Percentiles rank a stretch among this genome's conserved stretches.
These are phyloP conservation scores for Nesidiocoris tenuis DNA, from an alignment of 2,888 invertebrate species.

Conservation along the genomic window DNA sequence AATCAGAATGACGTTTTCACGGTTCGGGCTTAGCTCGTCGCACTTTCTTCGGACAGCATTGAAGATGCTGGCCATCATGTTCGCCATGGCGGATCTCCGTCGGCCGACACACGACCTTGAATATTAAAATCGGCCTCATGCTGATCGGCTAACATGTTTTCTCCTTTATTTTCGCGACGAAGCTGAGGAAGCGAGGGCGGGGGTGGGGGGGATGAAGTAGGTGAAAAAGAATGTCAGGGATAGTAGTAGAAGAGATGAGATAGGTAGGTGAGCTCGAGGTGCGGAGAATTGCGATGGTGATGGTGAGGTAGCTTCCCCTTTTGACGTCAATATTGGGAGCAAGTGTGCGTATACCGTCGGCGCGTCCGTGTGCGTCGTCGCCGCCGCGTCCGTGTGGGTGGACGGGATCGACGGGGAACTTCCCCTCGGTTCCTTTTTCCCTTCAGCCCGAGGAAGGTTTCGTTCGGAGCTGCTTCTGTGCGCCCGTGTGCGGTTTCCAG, in stretches of 20 bases:
- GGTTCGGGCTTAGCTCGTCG: no score
- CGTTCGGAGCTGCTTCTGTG: not conserved
- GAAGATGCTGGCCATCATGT: no score
- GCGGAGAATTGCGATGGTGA: not conserved
- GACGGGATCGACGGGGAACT: constrained; percentile 14
- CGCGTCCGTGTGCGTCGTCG: not conserved
- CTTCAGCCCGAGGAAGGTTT: not conserved
- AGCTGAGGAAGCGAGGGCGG: not conserved
- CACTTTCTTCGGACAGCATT: no score
- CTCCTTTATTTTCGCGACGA: not conserved
- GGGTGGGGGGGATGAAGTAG: not conserved
- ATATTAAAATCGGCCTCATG: not conserved
- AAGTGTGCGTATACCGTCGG: constrained; percentile 32
- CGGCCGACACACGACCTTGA: no score
- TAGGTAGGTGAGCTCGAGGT: not conserved
- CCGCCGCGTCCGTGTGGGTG: constrained; percentile 2
- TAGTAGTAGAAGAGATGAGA: not conserved
- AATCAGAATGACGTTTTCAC: no score
- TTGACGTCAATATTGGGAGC: constrained; percentile 40
- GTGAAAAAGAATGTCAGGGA: constrained; percentile 12
- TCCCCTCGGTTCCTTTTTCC: not conserved
- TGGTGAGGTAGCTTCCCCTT: constrained; percentile 26
- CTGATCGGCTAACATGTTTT: not conserved
- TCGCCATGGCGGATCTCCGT: no score
- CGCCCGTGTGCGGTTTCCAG: not conserved